A percentile compares a stretch with the other conserved stretches of the same genome.
These are phyloP conservation scores for Quadriops clusia DNA, from an alignment of 2,888 invertebrate genomes.

Conservation along the genomic window DNA sequence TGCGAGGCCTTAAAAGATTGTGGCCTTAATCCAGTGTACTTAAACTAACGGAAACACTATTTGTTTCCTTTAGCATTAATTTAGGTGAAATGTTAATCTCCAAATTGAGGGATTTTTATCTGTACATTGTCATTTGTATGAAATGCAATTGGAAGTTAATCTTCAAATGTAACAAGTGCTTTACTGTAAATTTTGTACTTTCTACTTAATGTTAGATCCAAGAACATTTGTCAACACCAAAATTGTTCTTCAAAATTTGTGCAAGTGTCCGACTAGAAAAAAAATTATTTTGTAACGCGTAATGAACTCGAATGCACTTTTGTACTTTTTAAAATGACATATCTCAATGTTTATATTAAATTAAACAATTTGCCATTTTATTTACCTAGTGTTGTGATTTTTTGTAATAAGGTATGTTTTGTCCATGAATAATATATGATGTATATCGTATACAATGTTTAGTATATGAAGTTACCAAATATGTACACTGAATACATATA, in stretches of 20 bases:
- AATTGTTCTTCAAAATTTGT: neutral
- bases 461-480: slow-evolving; percentile 39
- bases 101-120: neutral
- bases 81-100: neutral
- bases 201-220: slow-evolving; percentile 3
- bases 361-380: slow-evolving; percentile 26
- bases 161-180: neutral
- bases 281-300: too few relatives aligned
- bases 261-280: too few relatives aligned
- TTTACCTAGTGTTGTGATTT: slow-evolving; percentile 35
- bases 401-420: slow-evolving; percentile 16
- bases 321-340: too few relatives aligned
- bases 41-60: slow-evolving; percentile 7
- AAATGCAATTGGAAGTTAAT: neutral
- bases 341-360: too few relatives aligned
- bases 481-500: slow-evolving; percentile 32
- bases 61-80: neutral
- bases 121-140: neutral
- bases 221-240: slow-evolving; percentile 1
- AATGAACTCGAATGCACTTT: too few relatives aligned
- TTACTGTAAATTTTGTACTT: neutral
- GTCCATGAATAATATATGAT: slow-evolving; percentile 10
- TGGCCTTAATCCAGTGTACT: slow-evolving; percentile 17
- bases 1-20: slow-evolving; percentile 11
- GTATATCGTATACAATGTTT: slow-evolving; percentile 22